Percentiles rank a stretch among this genome's conserved stretches.
phyloP scores from a whole-genome alignment of 1,140 invertebrate genomes.

The Zaprionus gabonicus region DNA sequence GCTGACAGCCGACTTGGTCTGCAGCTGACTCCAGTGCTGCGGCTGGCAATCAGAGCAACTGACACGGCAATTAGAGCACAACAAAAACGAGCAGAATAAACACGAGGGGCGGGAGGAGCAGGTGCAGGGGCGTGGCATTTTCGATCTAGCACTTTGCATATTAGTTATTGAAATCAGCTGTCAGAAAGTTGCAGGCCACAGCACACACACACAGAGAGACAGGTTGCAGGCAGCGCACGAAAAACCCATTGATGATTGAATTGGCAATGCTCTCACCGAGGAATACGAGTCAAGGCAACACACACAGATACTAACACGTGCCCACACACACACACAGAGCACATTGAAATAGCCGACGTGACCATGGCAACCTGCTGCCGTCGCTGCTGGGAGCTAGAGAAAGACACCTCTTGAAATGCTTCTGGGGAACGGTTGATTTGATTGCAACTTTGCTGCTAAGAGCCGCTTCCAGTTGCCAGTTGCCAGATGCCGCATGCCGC shows the following conservation, averaged over 20 bases:
- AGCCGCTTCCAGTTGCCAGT: conserved; percentile 43
- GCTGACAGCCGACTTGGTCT: conserved; percentile 34
- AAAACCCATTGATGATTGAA: conserved; percentile 69
- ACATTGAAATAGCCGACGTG: conserved; percentile 68
- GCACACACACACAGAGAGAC: neutral
- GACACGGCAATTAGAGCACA: conserved; percentile 77
- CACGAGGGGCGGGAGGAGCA: neutral
- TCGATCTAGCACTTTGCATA: conserved; percentile 70
- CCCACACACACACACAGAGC: conserved; percentile 23
- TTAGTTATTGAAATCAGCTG: conserved; percentile 83
- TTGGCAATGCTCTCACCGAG: conserved; percentile 58
- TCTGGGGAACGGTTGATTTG: conserved; percentile 77
- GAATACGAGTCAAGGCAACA: conserved; percentile 33
- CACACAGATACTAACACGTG: conserved; percentile 13
- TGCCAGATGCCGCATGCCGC: conserved; percentile 26
- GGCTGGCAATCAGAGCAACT: conserved; percentile 69
- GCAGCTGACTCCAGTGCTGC: conserved; percentile 43
- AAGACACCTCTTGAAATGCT: conserved; percentile 58
- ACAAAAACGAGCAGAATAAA: conserved; percentile 34
- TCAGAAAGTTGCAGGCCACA: conserved; percentile 73
- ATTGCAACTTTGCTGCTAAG: conserved; percentile 63
- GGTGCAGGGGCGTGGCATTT: conserved; percentile 32
- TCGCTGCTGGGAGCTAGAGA: conserved; percentile 16
- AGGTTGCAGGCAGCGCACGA: conserved; percentile 47
- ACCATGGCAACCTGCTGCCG: conserved; percentile 67